These are phyloP conservation scores for Neuroterus valhalla DNA, from an alignment of 1,140 invertebrate genomes.

Conservation along the genomic window DNA sequence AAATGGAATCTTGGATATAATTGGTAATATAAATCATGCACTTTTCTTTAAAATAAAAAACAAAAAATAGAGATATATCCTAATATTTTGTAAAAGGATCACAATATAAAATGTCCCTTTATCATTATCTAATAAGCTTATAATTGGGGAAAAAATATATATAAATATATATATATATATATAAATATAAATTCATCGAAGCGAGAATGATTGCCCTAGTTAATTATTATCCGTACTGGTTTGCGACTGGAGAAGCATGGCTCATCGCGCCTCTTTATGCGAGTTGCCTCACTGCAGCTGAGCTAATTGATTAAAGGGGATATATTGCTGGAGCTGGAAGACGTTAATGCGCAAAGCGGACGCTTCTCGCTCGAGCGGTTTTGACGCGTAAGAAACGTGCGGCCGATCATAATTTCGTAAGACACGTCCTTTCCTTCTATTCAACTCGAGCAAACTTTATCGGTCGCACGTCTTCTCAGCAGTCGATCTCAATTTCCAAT, in stretches of 20 bases:
- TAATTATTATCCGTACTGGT: constrained; percentile 65
- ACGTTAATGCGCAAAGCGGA: constrained; percentile 31
- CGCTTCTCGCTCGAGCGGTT: constrained; percentile 24
- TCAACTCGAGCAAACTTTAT: background rate
- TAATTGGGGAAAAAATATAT: no score
- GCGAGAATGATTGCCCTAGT: constrained; percentile 54
- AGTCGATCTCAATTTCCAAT: background rate
- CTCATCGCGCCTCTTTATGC: constrained; percentile 35
- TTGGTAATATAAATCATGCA: no score
- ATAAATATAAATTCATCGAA: constrained; percentile 58
- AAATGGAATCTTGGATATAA: no score
- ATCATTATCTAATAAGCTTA: no score
- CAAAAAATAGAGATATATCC: no score
- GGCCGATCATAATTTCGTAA: constrained; percentile 23
- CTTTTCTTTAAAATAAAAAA: no score
- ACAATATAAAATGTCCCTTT: no score
- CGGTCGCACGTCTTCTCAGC: background rate
- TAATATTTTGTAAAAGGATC: no score
- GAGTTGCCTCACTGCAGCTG: constrained; percentile 47
- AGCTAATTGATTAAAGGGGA: constrained; percentile 65
- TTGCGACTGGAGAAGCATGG: constrained; percentile 41
- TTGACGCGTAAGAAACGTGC: constrained; percentile 22
- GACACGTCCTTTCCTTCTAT: constrained; percentile 18
- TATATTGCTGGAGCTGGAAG: constrained; percentile 38
- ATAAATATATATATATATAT: no score